Percentiles rank a stretch among this genome's conserved stretches.
These are phyloP conservation scores for Sphaerophoria rueppellii DNA, from an alignment of 2,888 invertebrate species.

Conservation along the genomic window DNA sequence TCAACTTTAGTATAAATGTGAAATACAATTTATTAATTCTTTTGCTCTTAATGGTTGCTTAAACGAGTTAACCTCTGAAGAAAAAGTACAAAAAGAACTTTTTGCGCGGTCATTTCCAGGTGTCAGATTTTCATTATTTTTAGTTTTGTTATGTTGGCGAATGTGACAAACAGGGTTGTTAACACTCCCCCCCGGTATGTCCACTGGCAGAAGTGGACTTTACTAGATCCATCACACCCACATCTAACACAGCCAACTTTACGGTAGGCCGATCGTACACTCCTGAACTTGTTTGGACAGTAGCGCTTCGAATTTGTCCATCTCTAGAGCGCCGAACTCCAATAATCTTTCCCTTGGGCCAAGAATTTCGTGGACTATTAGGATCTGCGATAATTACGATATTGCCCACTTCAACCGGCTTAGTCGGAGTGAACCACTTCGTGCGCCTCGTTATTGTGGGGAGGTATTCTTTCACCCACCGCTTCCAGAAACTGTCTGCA, in stretches of 20 bases:
- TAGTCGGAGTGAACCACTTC: background rate
- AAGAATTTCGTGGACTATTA: background rate
- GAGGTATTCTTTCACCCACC: constrained; percentile 59
- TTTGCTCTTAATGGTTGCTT: no score
- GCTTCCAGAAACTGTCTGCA: constrained; percentile 54
- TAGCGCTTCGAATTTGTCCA: constrained; percentile 52
- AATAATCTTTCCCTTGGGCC: constrained; percentile 42
- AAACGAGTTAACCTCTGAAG: no score
- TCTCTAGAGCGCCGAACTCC: constrained; percentile 3
- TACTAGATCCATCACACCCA: constrained; percentile 38
- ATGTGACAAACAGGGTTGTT: no score
- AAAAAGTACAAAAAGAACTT: no score
- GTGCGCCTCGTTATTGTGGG: constrained; percentile 29
- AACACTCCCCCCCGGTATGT: constrained; percentile 26
- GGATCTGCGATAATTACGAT: background rate
- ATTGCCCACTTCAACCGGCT: constrained; percentile 30
- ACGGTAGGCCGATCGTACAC: constrained; percentile 46
- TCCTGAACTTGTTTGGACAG: constrained; percentile 38
- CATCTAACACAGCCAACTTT: constrained; percentile 60
- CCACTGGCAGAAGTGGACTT: constrained; percentile 32
- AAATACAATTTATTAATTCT: no score
- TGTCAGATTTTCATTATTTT: no score
- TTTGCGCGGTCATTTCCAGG: no score
- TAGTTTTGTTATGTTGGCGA: no score
- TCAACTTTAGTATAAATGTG: no score